A percentile compares a stretch with the other conserved stretches of the same genome.
Evolutionary conservation across 2,888 invertebrate genomes (phyloP).

Genomic region (Tupiocoris notatus): DNA sequence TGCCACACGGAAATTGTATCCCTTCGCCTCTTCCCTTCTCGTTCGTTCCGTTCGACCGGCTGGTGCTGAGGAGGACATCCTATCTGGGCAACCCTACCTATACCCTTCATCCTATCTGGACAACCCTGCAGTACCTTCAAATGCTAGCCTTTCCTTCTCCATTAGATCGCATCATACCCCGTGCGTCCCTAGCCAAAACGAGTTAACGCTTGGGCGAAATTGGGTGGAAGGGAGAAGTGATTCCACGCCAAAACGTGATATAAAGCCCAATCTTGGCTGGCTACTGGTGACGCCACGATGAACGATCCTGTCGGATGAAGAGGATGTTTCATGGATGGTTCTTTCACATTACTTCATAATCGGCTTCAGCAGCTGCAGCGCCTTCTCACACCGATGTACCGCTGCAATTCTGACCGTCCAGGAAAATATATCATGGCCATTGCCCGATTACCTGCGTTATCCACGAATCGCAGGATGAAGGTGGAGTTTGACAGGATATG

Average conservation of each 20-base stretch:
- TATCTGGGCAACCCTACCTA: not conserved
- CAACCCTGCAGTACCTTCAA: not conserved
- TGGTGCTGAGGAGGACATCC: not conserved
- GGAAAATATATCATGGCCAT: no score
- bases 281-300: not conserved
- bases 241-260: slow-evolving; percentile 44
- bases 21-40: slow-evolving; percentile 7
- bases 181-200: not conserved
- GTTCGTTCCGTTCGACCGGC: not conserved
- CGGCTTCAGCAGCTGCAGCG: no score
- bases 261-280: slow-evolving; percentile 44
- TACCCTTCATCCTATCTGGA: not conserved
- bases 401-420: no score
- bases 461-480: no score
- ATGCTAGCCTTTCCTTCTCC: not conserved
- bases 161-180: not conserved
- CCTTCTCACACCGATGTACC: no score
- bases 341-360: no score
- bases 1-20: slow-evolving; percentile 45
- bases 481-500: no score
- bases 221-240: not conserved
- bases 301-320: not conserved
- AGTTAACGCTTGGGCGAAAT: not conserved
- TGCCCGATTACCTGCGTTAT: no score
- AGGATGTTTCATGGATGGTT: no score